Percentiles rank a stretch among this genome's conserved stretches.
These are phyloP conservation scores for Ptychochromis oligacanthus DNA, from an alignment of 2,113 vertebrate species.

Conservation along the genomic window DNA sequence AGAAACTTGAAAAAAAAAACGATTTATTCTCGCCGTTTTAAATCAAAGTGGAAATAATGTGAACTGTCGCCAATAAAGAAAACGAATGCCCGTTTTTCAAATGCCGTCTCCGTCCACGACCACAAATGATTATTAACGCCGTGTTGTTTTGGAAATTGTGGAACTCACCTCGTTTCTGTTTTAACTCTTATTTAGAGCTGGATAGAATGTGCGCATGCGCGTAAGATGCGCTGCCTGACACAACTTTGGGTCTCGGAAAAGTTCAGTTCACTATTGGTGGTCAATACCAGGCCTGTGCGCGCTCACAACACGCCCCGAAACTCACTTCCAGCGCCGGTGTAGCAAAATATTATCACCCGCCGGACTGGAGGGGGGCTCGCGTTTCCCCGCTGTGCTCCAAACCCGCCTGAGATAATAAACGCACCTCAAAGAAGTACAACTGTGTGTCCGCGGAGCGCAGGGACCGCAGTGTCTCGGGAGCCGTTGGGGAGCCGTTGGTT, in stretches of 20 bases:
- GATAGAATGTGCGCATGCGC: slow-evolving; percentile 82
- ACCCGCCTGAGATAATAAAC: slow-evolving; percentile 5
- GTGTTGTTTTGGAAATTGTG: slow-evolving; percentile 77
- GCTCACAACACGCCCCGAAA: slow-evolving; percentile 43
- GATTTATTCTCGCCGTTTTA: slow-evolving; percentile 78
- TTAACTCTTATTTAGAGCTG: slow-evolving; percentile 88
- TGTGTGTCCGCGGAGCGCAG: slow-evolving; percentile 57
- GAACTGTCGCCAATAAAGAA: slow-evolving; percentile 39
- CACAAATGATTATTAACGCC: slow-evolving; percentile 36
- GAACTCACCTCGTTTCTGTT: slow-evolving; percentile 88
- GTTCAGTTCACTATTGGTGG: slow-evolving; percentile 72
- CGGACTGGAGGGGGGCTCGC: not conserved
- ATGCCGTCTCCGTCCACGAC: slow-evolving; percentile 35
- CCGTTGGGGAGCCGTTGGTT: slow-evolving; percentile 36
- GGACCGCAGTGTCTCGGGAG: slow-evolving; percentile 52
- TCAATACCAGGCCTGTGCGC: slow-evolving; percentile 46
- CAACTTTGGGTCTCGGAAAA: slow-evolving; percentile 83
- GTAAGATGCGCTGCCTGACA: slow-evolving; percentile 78
- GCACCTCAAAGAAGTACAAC: slow-evolving; percentile 9
- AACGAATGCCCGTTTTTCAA: slow-evolving; percentile 40
- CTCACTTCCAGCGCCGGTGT: slow-evolving; percentile 15
- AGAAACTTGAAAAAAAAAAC: slow-evolving; percentile 82
- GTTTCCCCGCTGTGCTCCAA: not conserved
- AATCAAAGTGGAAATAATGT: slow-evolving; percentile 65
- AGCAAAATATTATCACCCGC: not conserved